Conservation (phyloP, 2,113 vertebrate genomes). For the Gavia stellata region DNA sequence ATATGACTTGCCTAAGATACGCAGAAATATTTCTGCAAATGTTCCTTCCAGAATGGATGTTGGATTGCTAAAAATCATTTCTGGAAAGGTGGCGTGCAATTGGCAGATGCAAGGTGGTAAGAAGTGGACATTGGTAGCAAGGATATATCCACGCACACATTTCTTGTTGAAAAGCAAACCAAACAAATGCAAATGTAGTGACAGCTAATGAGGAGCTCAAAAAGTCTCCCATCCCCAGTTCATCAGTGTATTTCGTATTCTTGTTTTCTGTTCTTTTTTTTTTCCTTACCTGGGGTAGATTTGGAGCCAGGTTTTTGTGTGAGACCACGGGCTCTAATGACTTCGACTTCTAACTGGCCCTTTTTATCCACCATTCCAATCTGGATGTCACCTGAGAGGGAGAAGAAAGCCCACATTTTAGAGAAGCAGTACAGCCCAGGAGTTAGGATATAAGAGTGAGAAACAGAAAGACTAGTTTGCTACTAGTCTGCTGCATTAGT, state of each 20-base stretch:
- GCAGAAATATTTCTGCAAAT: neutral
- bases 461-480: neutral
- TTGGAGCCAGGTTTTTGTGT: conserved; percentile 95
- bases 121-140: neutral
- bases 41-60: neutral
- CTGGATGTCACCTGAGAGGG: conserved; percentile 89
- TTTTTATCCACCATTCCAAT: conserved; percentile 99
- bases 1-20: neutral
- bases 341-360: conserved; percentile 95
- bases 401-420: neutral
- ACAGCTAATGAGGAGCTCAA: neutral
- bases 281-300: conserved; percentile 89
- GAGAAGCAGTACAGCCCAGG: neutral
- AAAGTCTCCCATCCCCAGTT: neutral
- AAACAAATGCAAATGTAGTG: neutral
- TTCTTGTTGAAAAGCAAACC: neutral
- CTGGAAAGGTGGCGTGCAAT: neutral
- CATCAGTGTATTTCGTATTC: neutral
- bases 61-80: neutral
- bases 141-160: rapidly evolving
- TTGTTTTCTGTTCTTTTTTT: neutral
- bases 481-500: neutral
- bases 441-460: neutral
- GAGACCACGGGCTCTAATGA: conserved; percentile 94
- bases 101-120: neutral